Conservation (phyloP, 2,888 invertebrate genomes). For the Ptychoptera albimana region DNA sequence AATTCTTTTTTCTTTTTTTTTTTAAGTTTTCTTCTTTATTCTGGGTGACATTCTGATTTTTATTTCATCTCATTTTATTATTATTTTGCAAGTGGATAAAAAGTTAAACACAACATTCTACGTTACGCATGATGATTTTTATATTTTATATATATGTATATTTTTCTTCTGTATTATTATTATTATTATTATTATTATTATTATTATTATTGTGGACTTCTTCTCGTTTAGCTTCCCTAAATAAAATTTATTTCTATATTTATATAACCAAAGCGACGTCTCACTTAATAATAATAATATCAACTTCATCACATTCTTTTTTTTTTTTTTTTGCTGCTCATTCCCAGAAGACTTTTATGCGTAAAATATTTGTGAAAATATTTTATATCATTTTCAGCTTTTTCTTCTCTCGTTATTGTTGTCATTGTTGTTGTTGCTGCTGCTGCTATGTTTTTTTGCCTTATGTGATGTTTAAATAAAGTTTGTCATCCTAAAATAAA, state of each 20-base stretch:
- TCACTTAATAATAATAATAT: constrained; percentile 7
- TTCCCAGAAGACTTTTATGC: not conserved
- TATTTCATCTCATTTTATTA: too few species aligned
- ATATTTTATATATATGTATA: too few species aligned
- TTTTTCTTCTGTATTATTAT: constrained; percentile 3
- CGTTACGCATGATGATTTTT: too few species aligned
- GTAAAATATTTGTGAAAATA: not conserved
- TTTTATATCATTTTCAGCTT: constrained; percentile 7
- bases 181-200: too few species aligned
- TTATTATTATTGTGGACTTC: too few species aligned
- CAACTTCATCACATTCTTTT: constrained; percentile 4
- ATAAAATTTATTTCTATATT: constrained; percentile 4
- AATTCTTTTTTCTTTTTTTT: too few species aligned
- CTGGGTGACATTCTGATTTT: too few species aligned
- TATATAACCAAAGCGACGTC: constrained; percentile 3
- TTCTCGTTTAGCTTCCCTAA: constrained; percentile 1
- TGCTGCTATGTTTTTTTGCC: constrained; percentile 1
- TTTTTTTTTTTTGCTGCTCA: not conserved
- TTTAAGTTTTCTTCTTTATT: too few species aligned
- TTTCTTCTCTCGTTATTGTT: not conserved
- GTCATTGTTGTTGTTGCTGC: constrained; percentile 6
- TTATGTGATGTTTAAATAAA: too few species aligned
- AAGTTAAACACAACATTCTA: too few species aligned
- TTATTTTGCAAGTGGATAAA: too few species aligned
- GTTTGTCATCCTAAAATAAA: too few species aligned